These are phyloP conservation scores for Petroica traversi DNA, from an alignment of 2,113 vertebrate genomes.

Conservation along the genomic window DNA sequence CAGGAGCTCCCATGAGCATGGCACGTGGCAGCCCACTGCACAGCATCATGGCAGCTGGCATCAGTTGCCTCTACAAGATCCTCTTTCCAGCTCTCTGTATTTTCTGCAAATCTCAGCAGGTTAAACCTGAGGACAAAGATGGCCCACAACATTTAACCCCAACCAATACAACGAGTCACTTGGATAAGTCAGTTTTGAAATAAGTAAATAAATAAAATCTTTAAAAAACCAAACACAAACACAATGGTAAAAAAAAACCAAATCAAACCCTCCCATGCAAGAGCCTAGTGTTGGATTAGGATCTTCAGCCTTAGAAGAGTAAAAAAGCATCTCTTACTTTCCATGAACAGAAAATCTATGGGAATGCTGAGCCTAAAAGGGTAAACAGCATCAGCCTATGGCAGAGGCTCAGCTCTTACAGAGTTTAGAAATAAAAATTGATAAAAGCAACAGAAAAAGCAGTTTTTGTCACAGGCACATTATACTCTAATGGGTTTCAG, in stretches of 20 bases:
- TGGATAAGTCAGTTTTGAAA: neutral
- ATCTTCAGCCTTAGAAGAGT: neutral
- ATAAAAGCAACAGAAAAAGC: neutral
- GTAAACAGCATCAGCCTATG: neutral
- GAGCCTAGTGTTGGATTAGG: neutral
- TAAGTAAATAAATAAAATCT: neutral
- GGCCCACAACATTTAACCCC: neutral
- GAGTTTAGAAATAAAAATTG: neutral
- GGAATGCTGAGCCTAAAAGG: neutral
- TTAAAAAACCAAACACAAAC: neutral
- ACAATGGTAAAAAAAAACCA: neutral
- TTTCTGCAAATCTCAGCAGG: slow-evolving; percentile 77
- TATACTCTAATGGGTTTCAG: neutral
- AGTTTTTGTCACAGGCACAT: neutral
- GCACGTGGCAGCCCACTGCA: slow-evolving; percentile 75
- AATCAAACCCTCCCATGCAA: neutral
- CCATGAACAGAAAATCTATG: neutral
- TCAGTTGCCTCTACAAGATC: slow-evolving; percentile 74
- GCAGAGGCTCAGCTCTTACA: neutral
- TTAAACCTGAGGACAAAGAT: slow-evolving; percentile 73
- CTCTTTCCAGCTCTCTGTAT: slow-evolving; percentile 69
- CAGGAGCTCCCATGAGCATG: slow-evolving; percentile 73
- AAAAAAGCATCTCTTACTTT: neutral
- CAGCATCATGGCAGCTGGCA: slow-evolving; percentile 70
- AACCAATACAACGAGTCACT: neutral